Evolutionary conservation across 2,888 invertebrate species (phyloP).

Genomic region (Belgica antarctica): DNA sequence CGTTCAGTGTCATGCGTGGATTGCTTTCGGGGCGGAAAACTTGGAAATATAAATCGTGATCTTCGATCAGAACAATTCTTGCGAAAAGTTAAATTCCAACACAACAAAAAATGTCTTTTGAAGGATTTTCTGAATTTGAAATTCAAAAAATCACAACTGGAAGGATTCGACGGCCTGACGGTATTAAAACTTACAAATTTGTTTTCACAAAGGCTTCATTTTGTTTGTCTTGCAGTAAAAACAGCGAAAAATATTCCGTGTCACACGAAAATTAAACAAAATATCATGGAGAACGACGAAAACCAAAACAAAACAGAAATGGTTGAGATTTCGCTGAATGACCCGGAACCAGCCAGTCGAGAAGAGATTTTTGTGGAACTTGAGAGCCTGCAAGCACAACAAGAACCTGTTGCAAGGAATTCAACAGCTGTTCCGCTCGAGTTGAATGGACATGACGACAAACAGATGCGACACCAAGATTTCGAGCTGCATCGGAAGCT

Average conservation of each 20-base stretch:
- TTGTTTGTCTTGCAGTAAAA: conserved; percentile 11
- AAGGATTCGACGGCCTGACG: background rate
- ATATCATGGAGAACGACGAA: background rate
- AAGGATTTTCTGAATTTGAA: background rate
- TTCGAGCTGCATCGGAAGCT: conserved; percentile 69
- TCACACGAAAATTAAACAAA: conserved; percentile 7
- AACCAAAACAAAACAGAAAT: background rate
- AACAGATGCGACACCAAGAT: conserved; percentile 56
- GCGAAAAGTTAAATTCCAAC: background rate
- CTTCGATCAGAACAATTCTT: background rate
- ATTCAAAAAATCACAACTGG: background rate
- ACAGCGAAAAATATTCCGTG: background rate
- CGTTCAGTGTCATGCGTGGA: no score
- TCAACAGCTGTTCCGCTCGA: background rate
- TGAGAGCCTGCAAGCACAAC: background rate
- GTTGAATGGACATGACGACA: background rate
- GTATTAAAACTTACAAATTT: conserved; percentile 10
- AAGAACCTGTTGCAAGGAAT: background rate
- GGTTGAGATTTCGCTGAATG: background rate
- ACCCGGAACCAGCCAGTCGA: background rate
- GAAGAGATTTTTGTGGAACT: background rate
- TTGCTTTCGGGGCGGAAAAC: no score
- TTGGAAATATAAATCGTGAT: background rate
- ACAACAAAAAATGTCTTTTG: conserved; percentile 18
- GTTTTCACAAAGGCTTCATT: background rate